Conservation (phyloP, 2,797 vertebrate genomes). For the Pristis pectinata region DNA sequence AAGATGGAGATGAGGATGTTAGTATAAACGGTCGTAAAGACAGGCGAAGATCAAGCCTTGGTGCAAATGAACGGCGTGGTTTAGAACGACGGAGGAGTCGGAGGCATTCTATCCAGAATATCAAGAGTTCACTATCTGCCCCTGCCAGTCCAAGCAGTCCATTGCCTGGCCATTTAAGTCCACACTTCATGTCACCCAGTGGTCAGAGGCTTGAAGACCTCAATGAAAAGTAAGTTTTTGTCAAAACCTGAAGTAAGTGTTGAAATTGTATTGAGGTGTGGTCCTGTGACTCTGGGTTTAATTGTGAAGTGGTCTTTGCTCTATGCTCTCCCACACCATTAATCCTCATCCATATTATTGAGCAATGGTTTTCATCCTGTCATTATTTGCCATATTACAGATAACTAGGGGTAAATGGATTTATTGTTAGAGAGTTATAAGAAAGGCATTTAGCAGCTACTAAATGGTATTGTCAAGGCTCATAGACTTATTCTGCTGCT, state of each 20-base stretch:
- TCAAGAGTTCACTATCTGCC: slow-evolving; percentile 67
- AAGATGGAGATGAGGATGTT: slow-evolving; percentile 78
- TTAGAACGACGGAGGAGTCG: slow-evolving; percentile 83
- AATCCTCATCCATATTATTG: background rate
- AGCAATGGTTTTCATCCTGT: background rate
- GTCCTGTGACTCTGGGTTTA: background rate
- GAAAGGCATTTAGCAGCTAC: no score
- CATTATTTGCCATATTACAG: background rate
- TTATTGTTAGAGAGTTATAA: background rate
- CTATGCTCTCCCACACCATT: background rate
- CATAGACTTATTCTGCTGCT: background rate
- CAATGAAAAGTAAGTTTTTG: slow-evolving; percentile 72
- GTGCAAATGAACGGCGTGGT: slow-evolving; percentile 64
- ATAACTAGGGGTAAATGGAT: background rate
- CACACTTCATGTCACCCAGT: slow-evolving; percentile 56
- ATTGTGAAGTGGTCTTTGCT: background rate
- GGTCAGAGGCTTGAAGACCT: slow-evolving; percentile 65
- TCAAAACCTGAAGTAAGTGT: background rate
- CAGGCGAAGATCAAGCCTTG: slow-evolving; percentile 74
- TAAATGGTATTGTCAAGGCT: no score
- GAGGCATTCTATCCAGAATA: slow-evolving; percentile 77
- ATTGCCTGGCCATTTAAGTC: slow-evolving; percentile 45
- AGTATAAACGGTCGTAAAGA: slow-evolving; percentile 69
- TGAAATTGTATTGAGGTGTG: background rate
- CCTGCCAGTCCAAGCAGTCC: slow-evolving; percentile 69